Percentiles rank a stretch among this genome's conserved stretches.
Evolutionary conservation across 1,140 invertebrate species (phyloP).

Genomic region (Panulirus ornatus): DNA sequence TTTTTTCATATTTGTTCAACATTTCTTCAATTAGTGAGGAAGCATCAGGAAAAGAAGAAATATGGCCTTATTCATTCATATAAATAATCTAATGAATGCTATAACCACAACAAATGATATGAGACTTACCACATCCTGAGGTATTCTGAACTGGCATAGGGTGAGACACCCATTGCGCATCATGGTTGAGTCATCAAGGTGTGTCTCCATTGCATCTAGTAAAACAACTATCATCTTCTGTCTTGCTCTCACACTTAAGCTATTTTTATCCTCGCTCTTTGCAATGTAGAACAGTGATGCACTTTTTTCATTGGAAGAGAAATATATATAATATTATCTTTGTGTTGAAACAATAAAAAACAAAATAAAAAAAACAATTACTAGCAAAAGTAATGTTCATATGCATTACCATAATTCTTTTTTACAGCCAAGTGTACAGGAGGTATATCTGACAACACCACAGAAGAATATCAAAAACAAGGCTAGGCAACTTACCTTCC

Average conservation of each 20-base stretch:
- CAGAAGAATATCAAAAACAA: too few relatives aligned
- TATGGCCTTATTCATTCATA: too few relatives aligned
- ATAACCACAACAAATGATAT: too few relatives aligned
- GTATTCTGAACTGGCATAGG: slow-evolving; percentile 96
- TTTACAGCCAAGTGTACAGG: too few relatives aligned
- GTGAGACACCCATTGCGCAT: slow-evolving; percentile 97
- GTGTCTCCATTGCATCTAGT: slow-evolving; percentile 92
- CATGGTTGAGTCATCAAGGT: slow-evolving; percentile 92
- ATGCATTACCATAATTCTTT: too few relatives aligned
- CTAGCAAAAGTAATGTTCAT: too few relatives aligned
- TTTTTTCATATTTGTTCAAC: too few relatives aligned
- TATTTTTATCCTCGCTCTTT: slow-evolving; percentile 87
- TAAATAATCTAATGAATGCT: too few relatives aligned
- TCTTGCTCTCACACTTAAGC: slow-evolving; percentile 84
- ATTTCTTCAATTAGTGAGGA: too few relatives aligned
- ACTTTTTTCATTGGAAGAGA: slow-evolving; percentile 81
- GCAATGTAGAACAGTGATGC: slow-evolving; percentile 96
- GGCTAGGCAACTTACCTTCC: slow-evolving; percentile 81
- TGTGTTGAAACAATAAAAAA: neutral
- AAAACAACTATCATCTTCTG: slow-evolving; percentile 88
- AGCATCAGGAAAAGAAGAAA: too few relatives aligned
- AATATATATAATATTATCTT: slow-evolving; percentile 40
- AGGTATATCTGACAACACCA: too few relatives aligned
- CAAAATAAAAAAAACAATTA: too few relatives aligned
- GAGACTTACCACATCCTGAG: slow-evolving; percentile 92